Evolutionary conservation across 37 sponge, comb jelly and placozoan genomes (phyloP).

Genomic region (Cliona cf. orientalis): DNA sequence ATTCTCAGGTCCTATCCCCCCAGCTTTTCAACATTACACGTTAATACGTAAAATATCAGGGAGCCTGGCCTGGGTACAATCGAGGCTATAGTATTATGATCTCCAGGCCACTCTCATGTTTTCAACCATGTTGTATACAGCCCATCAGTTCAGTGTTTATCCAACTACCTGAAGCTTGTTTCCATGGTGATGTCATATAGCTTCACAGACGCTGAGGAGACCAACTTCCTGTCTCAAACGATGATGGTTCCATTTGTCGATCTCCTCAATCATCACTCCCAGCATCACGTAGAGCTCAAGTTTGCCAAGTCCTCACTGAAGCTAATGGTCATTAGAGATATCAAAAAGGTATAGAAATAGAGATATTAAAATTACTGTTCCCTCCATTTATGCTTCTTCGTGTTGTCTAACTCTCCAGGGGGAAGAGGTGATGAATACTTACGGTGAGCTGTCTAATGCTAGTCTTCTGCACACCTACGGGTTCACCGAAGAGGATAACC

Average conservation of each 20-base stretch:
- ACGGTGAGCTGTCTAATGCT: conserved; percentile 64
- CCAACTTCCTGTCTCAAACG: conserved; percentile 33
- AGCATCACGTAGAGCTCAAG: conserved; percentile 69
- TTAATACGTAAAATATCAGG: too few species aligned
- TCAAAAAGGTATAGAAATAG: conserved; percentile 24
- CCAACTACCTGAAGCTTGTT: conserved; percentile 53
- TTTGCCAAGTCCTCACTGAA: conserved; percentile 20
- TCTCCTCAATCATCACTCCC: conserved; percentile 74
- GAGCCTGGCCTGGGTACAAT: too few species aligned
- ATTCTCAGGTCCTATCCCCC: background rate
- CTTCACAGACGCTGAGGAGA: conserved; percentile 59
- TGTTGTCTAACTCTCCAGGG: conserved; percentile 37
- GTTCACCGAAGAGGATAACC: conserved; percentile 63
- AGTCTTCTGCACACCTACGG: conserved; percentile 75
- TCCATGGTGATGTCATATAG: conserved; percentile 83
- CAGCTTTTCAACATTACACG: too few species aligned
- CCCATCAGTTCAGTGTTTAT: too few species aligned
- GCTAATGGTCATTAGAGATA: conserved; percentile 62
- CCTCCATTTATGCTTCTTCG: background rate
- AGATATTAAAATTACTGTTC: background rate
- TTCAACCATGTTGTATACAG: background rate
- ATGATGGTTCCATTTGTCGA: conserved; percentile 87
- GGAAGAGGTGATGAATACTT: conserved; percentile 86
- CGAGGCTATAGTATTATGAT: background rate
- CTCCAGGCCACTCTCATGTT: too few species aligned